A percentile compares a stretch with the other conserved stretches of the same genome.
Conservation (phyloP, 2,888 invertebrate species). For the Eumacrocentrus americanus region DNA sequence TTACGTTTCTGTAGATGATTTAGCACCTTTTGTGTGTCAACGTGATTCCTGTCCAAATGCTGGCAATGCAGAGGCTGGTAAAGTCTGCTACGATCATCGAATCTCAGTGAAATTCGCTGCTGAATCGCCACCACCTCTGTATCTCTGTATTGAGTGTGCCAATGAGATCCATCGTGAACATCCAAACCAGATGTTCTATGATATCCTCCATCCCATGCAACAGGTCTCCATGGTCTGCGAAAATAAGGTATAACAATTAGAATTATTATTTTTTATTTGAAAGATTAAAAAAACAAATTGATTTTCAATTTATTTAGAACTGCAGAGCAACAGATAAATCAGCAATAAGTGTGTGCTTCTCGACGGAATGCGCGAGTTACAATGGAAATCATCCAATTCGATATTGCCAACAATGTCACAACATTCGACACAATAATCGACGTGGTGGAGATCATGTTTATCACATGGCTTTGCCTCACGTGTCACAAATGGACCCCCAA, state of each 20-base stretch:
- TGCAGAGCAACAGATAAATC: conserved; percentile 90
- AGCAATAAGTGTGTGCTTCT: conserved; percentile 95
- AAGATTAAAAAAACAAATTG: neutral
- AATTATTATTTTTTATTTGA: neutral
- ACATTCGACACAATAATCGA: conserved; percentile 84
- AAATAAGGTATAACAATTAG: conserved; percentile 76
- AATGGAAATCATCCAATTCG: conserved; percentile 96
- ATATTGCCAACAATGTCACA: conserved; percentile 89
- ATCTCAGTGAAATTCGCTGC: conserved; percentile 86
- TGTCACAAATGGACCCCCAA: conserved; percentile 89
- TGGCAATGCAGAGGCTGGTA: conserved; percentile 84
- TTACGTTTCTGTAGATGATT: conserved; percentile 66
- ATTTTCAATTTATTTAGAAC: conserved; percentile 67
- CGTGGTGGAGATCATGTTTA: conserved; percentile 90
- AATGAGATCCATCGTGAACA: conserved; percentile 89
- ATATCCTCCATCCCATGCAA: conserved; percentile 90
- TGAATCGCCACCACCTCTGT: conserved; percentile 91
- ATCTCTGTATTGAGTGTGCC: conserved; percentile 95
- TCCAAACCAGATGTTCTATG: conserved; percentile 83
- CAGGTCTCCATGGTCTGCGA: conserved; percentile 95
- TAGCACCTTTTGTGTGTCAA: conserved; percentile 85
- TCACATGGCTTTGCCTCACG: conserved; percentile 83
- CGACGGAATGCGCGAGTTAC: conserved; percentile 94
- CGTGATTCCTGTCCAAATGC: conserved; percentile 90
- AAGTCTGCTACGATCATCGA: conserved; percentile 93